Base-by-base conservation (phyloP, 2,113 vertebrate genomes). In the Indicator maculatus region DNA sequence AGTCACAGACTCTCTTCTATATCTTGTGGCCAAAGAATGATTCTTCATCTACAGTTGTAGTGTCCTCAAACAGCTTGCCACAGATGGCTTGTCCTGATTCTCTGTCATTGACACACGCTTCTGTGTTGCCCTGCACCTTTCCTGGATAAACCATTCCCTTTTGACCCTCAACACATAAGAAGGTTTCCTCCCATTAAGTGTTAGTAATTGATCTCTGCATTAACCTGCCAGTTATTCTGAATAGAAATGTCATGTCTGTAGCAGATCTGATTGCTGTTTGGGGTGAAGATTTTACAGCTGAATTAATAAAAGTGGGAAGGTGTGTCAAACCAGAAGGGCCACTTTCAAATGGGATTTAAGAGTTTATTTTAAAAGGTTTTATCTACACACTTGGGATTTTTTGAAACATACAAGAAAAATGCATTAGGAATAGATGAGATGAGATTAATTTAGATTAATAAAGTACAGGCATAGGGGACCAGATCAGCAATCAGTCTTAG, bases 11-110 rank as follows among this genome's bases (percentile, higher is more conserved):
- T 88, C 44, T 95, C 70, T 80, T 93, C 60, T 95, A 72, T 86
- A 95, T 97, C 93, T 94, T 93, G 76, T 69, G 84, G 71, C 95
- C 88, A n/a, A 11, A 4, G 69, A 94, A 84, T 64, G 93, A 97
- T 95, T 8, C 0, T 72, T 96, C 95, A 95, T 95, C 91, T 85
- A 65, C 63, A 92, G 84, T 73, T 71, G 93, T 84, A 89, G 36
- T 83, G 78, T 63, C 90, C 91, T 96, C 89, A 89, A 75, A 80
- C 39, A 86, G 55, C 90, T 97, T 13, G 3, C 89, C 85, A 80
- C 85, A 95, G 47, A 67, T 27, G 47, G 79, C 47, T 95, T 71
- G 28, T 82, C 56, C 53, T 81, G 81, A 78, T 83, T 93, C 44
- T 86, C 5, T 87, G 83, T 76, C 18, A 8, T 24, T 91, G 80